Evolutionary conservation across 1,140 invertebrate genomes (phyloP).

Genomic region (Saxidomus purpurata): DNA sequence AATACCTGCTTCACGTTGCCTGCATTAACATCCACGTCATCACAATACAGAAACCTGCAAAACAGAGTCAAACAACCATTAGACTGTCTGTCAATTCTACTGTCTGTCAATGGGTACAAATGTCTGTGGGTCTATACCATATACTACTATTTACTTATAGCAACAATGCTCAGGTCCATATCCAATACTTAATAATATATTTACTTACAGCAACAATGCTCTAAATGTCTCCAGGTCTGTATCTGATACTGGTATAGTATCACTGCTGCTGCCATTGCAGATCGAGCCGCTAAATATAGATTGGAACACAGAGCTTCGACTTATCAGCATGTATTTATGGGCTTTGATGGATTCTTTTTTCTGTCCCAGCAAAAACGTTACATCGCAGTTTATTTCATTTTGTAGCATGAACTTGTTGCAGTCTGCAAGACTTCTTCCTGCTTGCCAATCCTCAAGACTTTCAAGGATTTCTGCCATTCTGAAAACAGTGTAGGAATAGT

Average conservation of each 20-base stretch:
- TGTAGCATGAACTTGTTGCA: slow-evolving; percentile 78
- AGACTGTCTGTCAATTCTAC: too few species aligned
- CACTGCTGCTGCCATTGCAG: slow-evolving; percentile 64
- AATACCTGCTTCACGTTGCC: slow-evolving; percentile 53
- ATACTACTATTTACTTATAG: too few species aligned
- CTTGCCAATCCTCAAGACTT: slow-evolving; percentile 73
- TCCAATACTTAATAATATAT: too few species aligned
- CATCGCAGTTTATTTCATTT: slow-evolving; percentile 78
- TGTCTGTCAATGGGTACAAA: too few species aligned
- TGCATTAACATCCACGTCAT: slow-evolving; percentile 3
- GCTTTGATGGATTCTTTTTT: slow-evolving; percentile 69
- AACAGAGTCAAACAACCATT: too few species aligned
- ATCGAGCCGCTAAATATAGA: slow-evolving; percentile 76
- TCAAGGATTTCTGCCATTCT: slow-evolving; percentile 62
- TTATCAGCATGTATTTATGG: slow-evolving; percentile 76
- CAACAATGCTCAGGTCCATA: too few species aligned
- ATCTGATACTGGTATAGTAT: slow-evolving; percentile 76
- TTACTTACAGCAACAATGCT: slow-evolving; percentile 75
- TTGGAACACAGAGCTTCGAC: slow-evolving; percentile 78
- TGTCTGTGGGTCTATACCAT: too few species aligned
- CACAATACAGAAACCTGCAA: slow-evolving; percentile 39
- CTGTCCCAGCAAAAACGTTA: slow-evolving; percentile 76
- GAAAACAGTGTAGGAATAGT: not conserved
- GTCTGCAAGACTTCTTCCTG: slow-evolving; percentile 71
- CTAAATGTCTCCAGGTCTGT: slow-evolving; percentile 74